phyloP scores from a whole-genome alignment of 2,888 invertebrate species.

The Leptinotarsa tumamoca region DNA sequence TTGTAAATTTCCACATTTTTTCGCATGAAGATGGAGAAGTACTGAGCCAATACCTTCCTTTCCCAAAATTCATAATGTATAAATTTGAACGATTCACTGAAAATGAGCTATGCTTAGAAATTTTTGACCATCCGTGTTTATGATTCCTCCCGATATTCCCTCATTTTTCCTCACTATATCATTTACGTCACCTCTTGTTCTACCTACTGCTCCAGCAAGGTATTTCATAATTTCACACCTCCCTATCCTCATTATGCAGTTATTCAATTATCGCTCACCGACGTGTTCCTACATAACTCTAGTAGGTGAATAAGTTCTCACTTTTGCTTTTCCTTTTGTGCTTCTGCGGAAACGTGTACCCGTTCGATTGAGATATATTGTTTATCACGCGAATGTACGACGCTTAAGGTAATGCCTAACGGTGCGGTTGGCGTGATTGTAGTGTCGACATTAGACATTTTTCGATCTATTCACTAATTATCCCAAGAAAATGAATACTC shows the following conservation, averaged over 20 bases:
- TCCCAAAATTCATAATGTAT: too few relatives aligned
- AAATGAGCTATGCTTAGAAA: too few relatives aligned
- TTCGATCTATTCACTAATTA: not conserved
- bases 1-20: too few relatives aligned
- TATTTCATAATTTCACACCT: slow-evolving; percentile 18
- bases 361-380: not conserved
- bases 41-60: too few relatives aligned
- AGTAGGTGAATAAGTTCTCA: slow-evolving; percentile 15
- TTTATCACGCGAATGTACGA: not conserved
- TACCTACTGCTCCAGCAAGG: slow-evolving; percentile 2
- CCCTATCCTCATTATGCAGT: slow-evolving; percentile 1
- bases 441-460: not conserved
- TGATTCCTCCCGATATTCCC: not conserved
- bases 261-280: slow-evolving; percentile 9
- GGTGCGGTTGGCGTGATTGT: not conserved
- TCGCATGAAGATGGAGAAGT: too few relatives aligned
- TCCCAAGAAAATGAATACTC: too few relatives aligned
- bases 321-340: slow-evolving; percentile 17
- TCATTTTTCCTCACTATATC: not conserved
- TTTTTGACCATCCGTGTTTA: too few relatives aligned
- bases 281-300: slow-evolving; percentile 15
- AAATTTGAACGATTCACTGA: too few relatives aligned
- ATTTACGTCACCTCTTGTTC: not conserved
- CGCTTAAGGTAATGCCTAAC: not conserved
- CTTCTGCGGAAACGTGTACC: not conserved